Evolutionary conservation across 2,888 invertebrate species (phyloP), one percentile per base, ranked within the genome.

Genomic region (Cyclophora punctaria): DNA sequence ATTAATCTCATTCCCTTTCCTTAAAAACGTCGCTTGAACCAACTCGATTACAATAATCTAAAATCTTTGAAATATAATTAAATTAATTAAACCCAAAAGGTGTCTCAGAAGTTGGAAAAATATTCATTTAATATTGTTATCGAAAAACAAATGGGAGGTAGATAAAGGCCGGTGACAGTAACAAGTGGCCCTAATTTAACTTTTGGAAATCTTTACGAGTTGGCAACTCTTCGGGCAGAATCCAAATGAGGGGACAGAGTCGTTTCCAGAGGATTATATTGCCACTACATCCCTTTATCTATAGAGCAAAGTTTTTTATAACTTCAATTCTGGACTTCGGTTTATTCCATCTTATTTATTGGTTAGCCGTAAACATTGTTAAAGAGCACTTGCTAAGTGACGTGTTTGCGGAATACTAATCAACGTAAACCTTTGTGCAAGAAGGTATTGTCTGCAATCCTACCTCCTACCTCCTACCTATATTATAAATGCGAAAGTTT

Each of bases 101-200:
- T 44, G 44, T 44, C 34, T 34, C 34, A 44, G 37, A 37, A 44
- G 51, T 55, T 50, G 45, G 46, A 53, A 59, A 60, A 62, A 58
- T 64, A 62, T 60, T 60, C 61, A 62, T 63, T 67, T 62, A 69
- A 70, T 64, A 68, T 65, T 70, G 72, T 69, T 71, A 73, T 72
- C 69, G 66, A 67, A 64, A 68, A 72, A 74, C 71, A 75, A 75
- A 73, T 64, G 69, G 67, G 60, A 44, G 56, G 47, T 40, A 65
- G 75, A 75, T 72, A 75, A 73, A 62, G 59, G 62, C 58, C 64
- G 67, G 63, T 66, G 77, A 77, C 77, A 71, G 73, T 73, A 69
- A 78, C 75, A 78, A 78, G 77, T 76, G 69, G 65, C 61, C 61
- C 69, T 75, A 78, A 79, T 78, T 79, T 78, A 79, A 79, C 78